phyloP scores from a whole-genome alignment of 2,888 invertebrate species.

The Rotaria sp. region DNA sequence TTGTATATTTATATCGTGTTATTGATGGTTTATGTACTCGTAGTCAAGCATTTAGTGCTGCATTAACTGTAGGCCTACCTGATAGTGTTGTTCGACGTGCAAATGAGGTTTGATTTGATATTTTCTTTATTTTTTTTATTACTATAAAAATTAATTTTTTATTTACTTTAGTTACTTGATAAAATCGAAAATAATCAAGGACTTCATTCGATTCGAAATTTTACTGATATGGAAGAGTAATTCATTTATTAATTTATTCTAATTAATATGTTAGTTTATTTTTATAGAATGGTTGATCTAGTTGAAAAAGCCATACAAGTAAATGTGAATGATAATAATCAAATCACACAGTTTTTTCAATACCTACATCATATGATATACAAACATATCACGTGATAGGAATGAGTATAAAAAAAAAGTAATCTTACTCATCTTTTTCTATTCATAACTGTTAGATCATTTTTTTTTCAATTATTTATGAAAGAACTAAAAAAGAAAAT shows the following conservation, averaged over 20 bases:
- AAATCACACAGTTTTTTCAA: background rate
- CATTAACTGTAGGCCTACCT: background rate
- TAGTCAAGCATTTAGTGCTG: conserved; percentile 23
- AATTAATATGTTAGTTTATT: too few species aligned
- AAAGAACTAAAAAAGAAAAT: too few species aligned
- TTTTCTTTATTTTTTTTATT: background rate
- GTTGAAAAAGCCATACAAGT: conserved; percentile 25
- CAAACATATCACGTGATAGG: background rate
- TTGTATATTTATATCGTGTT: conserved; percentile 66
- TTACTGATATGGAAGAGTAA: conserved; percentile 9
- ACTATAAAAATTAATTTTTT: background rate
- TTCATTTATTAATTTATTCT: background rate
- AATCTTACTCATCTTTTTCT: too few species aligned
- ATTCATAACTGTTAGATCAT: too few species aligned
- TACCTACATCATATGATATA: background rate
- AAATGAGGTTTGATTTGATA: background rate
- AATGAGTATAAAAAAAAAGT: background rate
- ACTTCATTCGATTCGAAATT: background rate
- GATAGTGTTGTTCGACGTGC: background rate
- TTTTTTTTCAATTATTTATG: too few species aligned
- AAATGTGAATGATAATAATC: background rate
- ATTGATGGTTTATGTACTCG: conserved; percentile 57
- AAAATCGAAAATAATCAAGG: conserved; percentile 24
- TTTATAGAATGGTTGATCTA: conserved; percentile 12
- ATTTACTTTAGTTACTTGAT: background rate